phyloP scores from a whole-genome alignment of 2,888 invertebrate genomes.

The Tenthredo amoena region DNA sequence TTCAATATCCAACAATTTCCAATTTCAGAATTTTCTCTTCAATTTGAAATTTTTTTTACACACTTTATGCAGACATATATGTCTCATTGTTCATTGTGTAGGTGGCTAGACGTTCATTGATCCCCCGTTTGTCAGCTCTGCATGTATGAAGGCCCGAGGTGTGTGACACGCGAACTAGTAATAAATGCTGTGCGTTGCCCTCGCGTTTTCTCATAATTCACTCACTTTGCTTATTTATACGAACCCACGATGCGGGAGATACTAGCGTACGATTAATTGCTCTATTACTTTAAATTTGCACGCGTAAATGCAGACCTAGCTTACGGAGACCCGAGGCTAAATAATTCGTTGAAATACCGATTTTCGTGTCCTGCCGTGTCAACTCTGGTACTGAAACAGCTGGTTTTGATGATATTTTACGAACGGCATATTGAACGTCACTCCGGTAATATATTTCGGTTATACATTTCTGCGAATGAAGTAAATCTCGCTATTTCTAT shows the following conservation, averaged over 20 bases:
- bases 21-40: no score
- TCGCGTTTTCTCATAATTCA: slow-evolving; percentile 37
- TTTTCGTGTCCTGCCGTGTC: not conserved
- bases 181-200: slow-evolving; percentile 31
- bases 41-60: no score
- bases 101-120: slow-evolving; percentile 37
- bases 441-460: not conserved
- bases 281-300: slow-evolving; percentile 49
- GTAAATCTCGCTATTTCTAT: not conserved
- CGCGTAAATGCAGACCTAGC: not conserved
- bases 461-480: not conserved
- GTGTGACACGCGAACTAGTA: slow-evolving; percentile 40
- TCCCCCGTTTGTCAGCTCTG: slow-evolving; percentile 27
- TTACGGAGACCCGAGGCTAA: not conserved
- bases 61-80: no score
- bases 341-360: slow-evolving; percentile 38
- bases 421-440: not conserved
- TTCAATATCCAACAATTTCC: no score
- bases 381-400: not conserved
- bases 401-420: slow-evolving; percentile 9
- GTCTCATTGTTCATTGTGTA: not conserved
- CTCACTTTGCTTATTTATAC: slow-evolving; percentile 46
- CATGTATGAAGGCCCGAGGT: slow-evolving; percentile 6
- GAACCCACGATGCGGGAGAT: slow-evolving; percentile 4
- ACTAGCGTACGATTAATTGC: slow-evolving; percentile 35